These are phyloP conservation scores for Magallana gigas DNA, from an alignment of 1,140 invertebrate genomes.

Conservation along the genomic window DNA sequence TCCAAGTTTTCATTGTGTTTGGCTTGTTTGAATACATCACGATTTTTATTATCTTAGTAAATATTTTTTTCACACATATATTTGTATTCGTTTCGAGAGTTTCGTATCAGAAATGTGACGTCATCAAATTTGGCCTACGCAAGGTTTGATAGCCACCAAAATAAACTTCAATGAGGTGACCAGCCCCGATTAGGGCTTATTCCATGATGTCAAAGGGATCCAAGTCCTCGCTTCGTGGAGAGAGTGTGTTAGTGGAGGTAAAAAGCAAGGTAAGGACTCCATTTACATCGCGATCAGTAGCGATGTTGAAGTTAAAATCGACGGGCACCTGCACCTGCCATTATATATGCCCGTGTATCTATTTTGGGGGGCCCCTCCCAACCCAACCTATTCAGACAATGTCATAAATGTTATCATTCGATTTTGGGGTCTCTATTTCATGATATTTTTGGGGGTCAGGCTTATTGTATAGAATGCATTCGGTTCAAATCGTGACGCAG, in stretches of 20 bases:
- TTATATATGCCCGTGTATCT: slow-evolving; percentile 36
- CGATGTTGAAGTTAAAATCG: background rate
- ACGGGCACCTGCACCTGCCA: background rate
- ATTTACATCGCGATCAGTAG: slow-evolving; percentile 5
- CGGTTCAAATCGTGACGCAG: too few species aligned
- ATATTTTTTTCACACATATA: background rate
- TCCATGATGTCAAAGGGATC: slow-evolving; percentile 69
- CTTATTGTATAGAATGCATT: background rate
- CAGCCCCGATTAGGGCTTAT: slow-evolving; percentile 56
- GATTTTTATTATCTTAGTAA: too few species aligned
- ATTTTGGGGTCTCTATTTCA: too few species aligned
- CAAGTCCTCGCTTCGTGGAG: slow-evolving; percentile 61
- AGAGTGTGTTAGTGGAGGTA: slow-evolving; percentile 67
- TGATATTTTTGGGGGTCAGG: background rate
- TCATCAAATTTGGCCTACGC: slow-evolving; percentile 28
- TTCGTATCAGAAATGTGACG: slow-evolving; percentile 12
- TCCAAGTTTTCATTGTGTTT: too few species aligned
- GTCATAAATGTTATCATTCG: too few species aligned
- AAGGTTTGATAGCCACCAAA: slow-evolving; percentile 30
- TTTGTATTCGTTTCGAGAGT: slow-evolving; percentile 6
- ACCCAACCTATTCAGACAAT: too few species aligned
- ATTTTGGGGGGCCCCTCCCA: background rate
- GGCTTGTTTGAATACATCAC: too few species aligned
- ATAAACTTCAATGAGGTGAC: slow-evolving; percentile 46
- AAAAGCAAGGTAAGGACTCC: slow-evolving; percentile 71